Conservation (phyloP, 1,140 invertebrate genomes). For the Danaus plexippus region DNA sequence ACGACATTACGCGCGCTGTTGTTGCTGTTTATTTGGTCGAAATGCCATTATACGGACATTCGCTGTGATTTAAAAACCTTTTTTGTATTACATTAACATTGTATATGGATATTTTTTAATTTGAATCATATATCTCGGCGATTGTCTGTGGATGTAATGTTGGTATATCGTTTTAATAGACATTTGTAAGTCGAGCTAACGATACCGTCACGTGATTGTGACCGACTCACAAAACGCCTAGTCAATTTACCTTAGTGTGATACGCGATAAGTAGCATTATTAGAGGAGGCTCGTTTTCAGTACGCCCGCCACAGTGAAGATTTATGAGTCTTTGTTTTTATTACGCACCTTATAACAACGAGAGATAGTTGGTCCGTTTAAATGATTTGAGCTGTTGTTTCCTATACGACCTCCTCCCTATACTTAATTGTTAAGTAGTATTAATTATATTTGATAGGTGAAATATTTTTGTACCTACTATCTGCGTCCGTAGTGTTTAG, state of each 20-base stretch:
- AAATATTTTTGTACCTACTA: constrained; percentile 70
- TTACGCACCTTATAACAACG: constrained; percentile 13
- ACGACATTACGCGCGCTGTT: no score
- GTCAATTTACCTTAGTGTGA: constrained; percentile 72
- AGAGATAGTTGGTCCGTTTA: constrained; percentile 17
- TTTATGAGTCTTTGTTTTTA: constrained; percentile 29
- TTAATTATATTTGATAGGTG: constrained; percentile 69
- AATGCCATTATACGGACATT: no score
- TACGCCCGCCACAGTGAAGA: constrained; percentile 21
- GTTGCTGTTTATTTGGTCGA: no score
- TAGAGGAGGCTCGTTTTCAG: constrained; percentile 33
- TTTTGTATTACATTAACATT: no score
- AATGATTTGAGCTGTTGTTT: constrained; percentile 27
- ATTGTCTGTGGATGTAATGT: no score
- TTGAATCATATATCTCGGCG: no score
- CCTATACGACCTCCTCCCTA: constrained; percentile 46
- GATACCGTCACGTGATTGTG: constrained; percentile 31
- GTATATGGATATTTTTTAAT: no score
- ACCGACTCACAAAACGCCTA: constrained; percentile 62
- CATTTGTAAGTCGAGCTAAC: constrained; percentile 25
- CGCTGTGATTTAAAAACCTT: no score
- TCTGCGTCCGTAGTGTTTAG: constrained; percentile 62
- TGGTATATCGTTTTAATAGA: no score
- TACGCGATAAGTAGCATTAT: constrained; percentile 64
- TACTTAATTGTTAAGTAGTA: constrained; percentile 70